These are phyloP conservation scores for Sinella curviseta DNA, from an alignment of 1,140 invertebrate genomes.

Conservation along the genomic window DNA sequence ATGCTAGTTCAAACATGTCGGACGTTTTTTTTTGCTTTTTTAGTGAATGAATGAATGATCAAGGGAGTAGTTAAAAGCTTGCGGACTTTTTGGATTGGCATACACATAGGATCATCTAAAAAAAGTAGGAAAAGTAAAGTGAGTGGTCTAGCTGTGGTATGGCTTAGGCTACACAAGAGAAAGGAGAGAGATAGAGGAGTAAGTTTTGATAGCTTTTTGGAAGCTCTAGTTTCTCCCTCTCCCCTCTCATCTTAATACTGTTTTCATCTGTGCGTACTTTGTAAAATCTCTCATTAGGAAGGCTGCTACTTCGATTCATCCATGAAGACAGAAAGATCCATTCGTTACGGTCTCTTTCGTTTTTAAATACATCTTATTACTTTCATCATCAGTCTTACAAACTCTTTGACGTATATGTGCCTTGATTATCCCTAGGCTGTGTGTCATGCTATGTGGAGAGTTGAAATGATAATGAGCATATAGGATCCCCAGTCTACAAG, in stretches of 20 bases:
- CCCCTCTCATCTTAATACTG: conserved; percentile 1
- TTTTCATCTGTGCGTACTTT: neutral
- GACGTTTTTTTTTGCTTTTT: neutral
- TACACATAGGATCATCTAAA: too few species aligned
- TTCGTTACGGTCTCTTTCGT: neutral
- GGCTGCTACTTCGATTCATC: neutral
- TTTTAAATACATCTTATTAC: too few species aligned
- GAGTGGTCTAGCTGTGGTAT: too few species aligned
- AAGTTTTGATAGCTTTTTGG: conserved; percentile 12
- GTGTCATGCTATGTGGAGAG: too few species aligned
- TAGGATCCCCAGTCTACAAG: too few species aligned
- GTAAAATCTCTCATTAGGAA: neutral
- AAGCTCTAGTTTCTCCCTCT: too few species aligned
- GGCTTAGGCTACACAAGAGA: too few species aligned
- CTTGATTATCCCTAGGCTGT: too few species aligned
- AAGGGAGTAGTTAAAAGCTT: conserved; percentile 21
- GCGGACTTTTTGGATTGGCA: conserved; percentile 25
- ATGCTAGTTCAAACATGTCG: neutral
- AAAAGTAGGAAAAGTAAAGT: neutral
- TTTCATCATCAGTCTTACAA: too few species aligned
- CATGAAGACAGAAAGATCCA: too few species aligned
- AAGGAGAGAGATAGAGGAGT: neutral
- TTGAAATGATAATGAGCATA: too few species aligned
- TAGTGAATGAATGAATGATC: conserved; percentile 5
- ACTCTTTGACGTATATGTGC: too few species aligned